Base-by-base conservation (phyloP, 1,140 invertebrate species). In the Caenorhabditis tropicalis region DNA sequence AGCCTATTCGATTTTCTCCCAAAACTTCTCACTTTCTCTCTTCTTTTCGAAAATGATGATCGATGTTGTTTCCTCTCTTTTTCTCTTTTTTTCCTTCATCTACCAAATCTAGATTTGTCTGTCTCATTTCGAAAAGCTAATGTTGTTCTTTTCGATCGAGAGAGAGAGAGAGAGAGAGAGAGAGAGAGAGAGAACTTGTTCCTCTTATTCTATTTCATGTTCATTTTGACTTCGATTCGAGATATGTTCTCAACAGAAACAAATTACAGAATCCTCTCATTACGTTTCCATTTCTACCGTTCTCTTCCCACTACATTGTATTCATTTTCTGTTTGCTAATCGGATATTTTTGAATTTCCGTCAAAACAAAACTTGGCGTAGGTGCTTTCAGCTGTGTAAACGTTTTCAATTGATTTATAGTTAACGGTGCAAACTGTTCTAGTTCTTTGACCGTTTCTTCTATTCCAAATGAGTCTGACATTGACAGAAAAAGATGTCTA, bases 31-130 rank as follows among this genome's bases (percentile, higher is more conserved):
- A 65, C 58, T 65, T 65, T 65, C 58, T 33, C 58, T 21, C 19
- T 51, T 43, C 12, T 33, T 65, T 65, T 65, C 58, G 58, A 65
- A 65, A 65, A 65, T 65, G 58, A 65, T 65, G 58, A 65, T 65
- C 58, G 58, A 65, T 65, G 58, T 33, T 65, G 58, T 36, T 65
- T 33, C 29, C 58, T 65, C 58, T 65, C n/a, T 21, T 58, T 29
- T 12, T 29, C 19, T 21, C 15, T 65, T 65, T 65, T 33, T 36
- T 36, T 33, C 15, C 58, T 65, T 65, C 31, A 65, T 65, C 58
- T 33, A n/a, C 31, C 58, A 65, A 65, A 65, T 65, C 58, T 65
- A 65, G 58, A 65, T 65, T 19, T 29, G 3, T 36, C 21, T 27
- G 7, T 56, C 21, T 56, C 48, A 21, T 56, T 56, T n/a, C 48